Conservation (phyloP, 2,888 invertebrate species). For the Agrilus cyanescens region DNA sequence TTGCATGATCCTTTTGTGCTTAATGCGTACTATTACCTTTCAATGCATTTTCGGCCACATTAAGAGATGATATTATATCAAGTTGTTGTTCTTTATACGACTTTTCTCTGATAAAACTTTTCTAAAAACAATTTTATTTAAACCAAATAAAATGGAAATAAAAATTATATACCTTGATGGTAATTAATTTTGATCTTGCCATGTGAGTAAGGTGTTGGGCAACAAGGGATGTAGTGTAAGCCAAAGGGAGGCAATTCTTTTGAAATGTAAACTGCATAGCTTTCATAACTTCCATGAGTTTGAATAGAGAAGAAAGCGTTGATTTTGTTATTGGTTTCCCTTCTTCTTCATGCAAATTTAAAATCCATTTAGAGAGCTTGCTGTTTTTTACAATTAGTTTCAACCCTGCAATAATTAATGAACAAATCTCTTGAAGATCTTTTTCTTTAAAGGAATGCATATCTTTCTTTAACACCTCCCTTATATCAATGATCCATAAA, state of each 20-base stretch:
- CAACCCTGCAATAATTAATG: slow-evolving; percentile 43
- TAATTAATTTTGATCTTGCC: slow-evolving; percentile 52
- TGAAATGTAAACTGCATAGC: slow-evolving; percentile 60
- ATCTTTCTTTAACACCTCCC: slow-evolving; percentile 37
- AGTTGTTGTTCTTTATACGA: slow-evolving; percentile 53
- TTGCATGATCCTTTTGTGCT: neutral
- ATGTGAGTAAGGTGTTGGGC: slow-evolving; percentile 71
- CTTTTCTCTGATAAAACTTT: slow-evolving; percentile 47
- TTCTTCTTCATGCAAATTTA: slow-evolving; percentile 55
- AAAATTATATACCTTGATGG: slow-evolving; percentile 46
- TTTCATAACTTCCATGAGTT: slow-evolving; percentile 71
- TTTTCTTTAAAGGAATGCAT: slow-evolving; percentile 39
- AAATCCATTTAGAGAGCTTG: slow-evolving; percentile 47
- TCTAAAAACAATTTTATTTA: slow-evolving; percentile 29
- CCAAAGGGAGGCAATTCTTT: slow-evolving; percentile 55
- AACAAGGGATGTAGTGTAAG: slow-evolving; percentile 62
- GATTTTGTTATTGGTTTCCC: slow-evolving; percentile 67
- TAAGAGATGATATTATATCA: slow-evolving; percentile 62
- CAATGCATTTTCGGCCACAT: slow-evolving; percentile 57
- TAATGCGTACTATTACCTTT: slow-evolving; percentile 34
- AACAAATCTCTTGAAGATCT: slow-evolving; percentile 41
- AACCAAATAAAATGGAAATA: slow-evolving; percentile 2
- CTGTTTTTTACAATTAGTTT: slow-evolving; percentile 35
- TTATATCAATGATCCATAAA: slow-evolving; percentile 51
- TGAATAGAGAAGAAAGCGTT: slow-evolving; percentile 62